Percentiles rank a stretch among this genome's conserved stretches.
Evolutionary conservation across 2,888 invertebrate species (phyloP).

Genomic region (Noctua pronuba): DNA sequence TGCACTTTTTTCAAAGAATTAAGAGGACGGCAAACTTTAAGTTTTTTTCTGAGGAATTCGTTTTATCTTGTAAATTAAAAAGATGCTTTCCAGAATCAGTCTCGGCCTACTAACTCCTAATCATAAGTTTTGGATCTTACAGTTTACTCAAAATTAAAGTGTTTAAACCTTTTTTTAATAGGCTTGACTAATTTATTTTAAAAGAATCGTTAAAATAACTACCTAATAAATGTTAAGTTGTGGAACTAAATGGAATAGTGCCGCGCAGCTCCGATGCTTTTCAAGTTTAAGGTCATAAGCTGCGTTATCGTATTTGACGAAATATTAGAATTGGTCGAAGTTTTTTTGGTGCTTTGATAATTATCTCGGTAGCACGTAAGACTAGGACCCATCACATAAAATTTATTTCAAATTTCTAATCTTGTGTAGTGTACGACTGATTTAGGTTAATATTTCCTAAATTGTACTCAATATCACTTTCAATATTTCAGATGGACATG

Average conservation of each 20-base stretch:
- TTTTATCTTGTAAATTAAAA: constrained; percentile 9
- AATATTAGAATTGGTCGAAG: not conserved
- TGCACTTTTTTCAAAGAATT: not conserved
- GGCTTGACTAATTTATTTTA: constrained; percentile 34
- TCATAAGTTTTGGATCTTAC: constrained; percentile 17
- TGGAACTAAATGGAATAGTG: constrained; percentile 21
- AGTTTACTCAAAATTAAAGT: constrained; percentile 31
- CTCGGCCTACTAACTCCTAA: constrained; percentile 38
- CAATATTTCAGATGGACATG: constrained; percentile 95
- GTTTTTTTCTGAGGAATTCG: not conserved
- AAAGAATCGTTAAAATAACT: constrained; percentile 10
- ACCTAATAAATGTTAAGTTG: not conserved
- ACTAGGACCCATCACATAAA: not conserved
- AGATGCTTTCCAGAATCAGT: constrained; percentile 47
- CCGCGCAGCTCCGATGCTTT: constrained; percentile 6
- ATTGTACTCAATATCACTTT: not conserved
- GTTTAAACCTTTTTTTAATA: not conserved
- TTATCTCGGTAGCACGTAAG: not conserved
- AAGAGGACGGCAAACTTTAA: not conserved
- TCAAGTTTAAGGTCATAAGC: constrained; percentile 35
- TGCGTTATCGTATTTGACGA: not conserved
- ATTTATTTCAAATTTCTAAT: not conserved
- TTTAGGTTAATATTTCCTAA: not conserved
- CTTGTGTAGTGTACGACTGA: not conserved
- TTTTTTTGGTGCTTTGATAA: not conserved